phyloP scores from a whole-genome alignment of 2,888 invertebrate genomes.

The Stramonita haemastoma region DNA sequence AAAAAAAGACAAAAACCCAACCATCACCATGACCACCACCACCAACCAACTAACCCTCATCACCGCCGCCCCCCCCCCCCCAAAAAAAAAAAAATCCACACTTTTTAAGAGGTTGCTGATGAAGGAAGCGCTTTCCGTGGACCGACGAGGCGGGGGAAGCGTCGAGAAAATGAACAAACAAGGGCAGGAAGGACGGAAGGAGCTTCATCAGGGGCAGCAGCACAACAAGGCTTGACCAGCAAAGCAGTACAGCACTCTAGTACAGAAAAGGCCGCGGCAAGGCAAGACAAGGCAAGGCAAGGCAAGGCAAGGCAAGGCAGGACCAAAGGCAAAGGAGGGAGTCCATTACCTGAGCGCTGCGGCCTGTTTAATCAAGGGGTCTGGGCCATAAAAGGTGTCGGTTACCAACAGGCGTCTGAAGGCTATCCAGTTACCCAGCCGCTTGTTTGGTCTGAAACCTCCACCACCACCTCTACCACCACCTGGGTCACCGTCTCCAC shows the following conservation, averaged over 20 bases:
- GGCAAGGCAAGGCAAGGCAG: not conserved
- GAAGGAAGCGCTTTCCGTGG: not conserved
- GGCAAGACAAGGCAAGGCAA: too few relatives aligned
- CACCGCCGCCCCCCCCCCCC: too few relatives aligned
- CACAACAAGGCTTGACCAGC: not conserved
- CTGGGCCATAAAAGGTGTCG: constrained; percentile 13
- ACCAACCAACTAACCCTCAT: too few relatives aligned
- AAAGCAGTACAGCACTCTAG: too few relatives aligned
- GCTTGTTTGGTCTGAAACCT: constrained; percentile 33
- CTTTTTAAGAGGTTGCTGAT: constrained; percentile 2
- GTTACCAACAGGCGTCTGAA: constrained; percentile 33
- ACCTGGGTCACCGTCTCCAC: not conserved
- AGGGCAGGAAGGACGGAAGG: not conserved
- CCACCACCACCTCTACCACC: not conserved
- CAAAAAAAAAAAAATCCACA: not conserved
- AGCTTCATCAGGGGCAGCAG: not conserved
- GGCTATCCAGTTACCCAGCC: constrained; percentile 32
- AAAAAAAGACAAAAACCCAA: too few relatives aligned
- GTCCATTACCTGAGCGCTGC: constrained; percentile 27
- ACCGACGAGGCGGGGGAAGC: too few relatives aligned
- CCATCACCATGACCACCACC: not conserved
- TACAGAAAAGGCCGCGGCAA: too few relatives aligned
- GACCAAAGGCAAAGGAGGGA: not conserved
- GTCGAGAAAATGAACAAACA: constrained; percentile 32
- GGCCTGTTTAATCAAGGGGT: constrained; percentile 36